Evolutionary conservation across 2,797 vertebrate species (phyloP).

Genomic region (Podargus strigoides): DNA sequence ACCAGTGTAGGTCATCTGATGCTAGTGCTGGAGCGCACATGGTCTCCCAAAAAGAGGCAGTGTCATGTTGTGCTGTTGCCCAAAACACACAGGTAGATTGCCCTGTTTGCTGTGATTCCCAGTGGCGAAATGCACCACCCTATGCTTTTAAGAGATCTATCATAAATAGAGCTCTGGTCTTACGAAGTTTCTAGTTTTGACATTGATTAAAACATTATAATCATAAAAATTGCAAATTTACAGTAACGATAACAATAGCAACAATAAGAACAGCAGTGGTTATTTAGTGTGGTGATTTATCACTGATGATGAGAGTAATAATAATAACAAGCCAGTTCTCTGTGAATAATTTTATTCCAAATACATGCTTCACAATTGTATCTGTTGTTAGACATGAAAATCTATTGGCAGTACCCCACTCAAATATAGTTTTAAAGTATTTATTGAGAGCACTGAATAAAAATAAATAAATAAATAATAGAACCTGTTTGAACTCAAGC

Average conservation of each 20-base stretch:
- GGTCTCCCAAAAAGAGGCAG: not conserved
- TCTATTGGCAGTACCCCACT: not conserved
- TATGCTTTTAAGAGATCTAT: not conserved
- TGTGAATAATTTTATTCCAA: not conserved
- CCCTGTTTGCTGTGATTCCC: not conserved
- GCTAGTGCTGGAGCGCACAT: not conserved
- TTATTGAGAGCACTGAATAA: not conserved
- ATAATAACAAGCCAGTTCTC: not conserved
- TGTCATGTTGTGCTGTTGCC: too few species aligned
- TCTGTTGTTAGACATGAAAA: not conserved
- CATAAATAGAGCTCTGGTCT: not conserved
- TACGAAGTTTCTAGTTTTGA: not conserved
- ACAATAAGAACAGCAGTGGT: not conserved
- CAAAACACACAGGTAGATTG: not conserved
- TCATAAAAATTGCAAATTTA: not conserved
- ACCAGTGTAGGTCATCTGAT: not conserved
- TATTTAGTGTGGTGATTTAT: slow-evolving; percentile 27
- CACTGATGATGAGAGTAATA: slow-evolving; percentile 12
- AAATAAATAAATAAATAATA: slow-evolving; percentile 10
- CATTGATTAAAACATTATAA: slow-evolving; percentile 9
- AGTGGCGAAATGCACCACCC: not conserved
- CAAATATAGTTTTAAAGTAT: not conserved
- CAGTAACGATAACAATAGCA: slow-evolving; percentile 31
- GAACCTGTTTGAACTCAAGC: slow-evolving; percentile 40
- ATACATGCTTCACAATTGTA: not conserved